A percentile compares a stretch with the other conserved stretches of the same genome.
phyloP scores from a whole-genome alignment of 2,888 invertebrate genomes.

The Eristalis tenax region DNA sequence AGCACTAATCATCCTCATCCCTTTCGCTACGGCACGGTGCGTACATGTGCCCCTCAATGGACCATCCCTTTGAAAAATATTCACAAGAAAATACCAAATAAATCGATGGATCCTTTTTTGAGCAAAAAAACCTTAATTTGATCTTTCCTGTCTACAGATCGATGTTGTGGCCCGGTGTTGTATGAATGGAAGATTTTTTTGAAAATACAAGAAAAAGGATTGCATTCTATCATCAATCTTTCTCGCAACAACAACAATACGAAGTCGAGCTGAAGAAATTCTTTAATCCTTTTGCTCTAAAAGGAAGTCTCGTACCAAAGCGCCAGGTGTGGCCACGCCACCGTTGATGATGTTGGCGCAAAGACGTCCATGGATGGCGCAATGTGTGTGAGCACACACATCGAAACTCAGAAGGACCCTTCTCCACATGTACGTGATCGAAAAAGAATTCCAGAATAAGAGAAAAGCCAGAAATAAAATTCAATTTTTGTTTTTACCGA shows the following conservation, averaged over 20 bases:
- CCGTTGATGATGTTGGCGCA: constrained; percentile 47
- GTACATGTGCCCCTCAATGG: not conserved
- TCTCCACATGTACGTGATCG: not conserved
- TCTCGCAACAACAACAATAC: not conserved
- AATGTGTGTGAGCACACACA: constrained; percentile 3
- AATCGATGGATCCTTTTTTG: constrained; percentile 34
- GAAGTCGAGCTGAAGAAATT: not conserved
- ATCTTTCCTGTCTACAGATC: constrained; percentile 39
- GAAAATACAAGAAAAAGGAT: constrained; percentile 57
- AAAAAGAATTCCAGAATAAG: constrained; percentile 43
- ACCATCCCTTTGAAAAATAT: constrained; percentile 40
- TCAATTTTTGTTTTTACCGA: constrained; percentile 22
- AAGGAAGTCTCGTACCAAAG: constrained; percentile 69
- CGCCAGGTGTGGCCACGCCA: constrained; percentile 58
- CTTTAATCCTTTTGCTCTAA: constrained; percentile 65
- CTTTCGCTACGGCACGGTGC: constrained; percentile 36
- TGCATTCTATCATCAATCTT: constrained; percentile 56
- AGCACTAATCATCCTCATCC: constrained; percentile 51
- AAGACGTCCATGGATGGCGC: constrained; percentile 25
- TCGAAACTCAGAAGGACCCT: constrained; percentile 12
- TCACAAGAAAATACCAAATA: constrained; percentile 41
- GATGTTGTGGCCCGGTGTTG: constrained; percentile 52
- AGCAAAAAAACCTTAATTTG: constrained; percentile 17
- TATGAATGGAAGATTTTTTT: constrained; percentile 39
- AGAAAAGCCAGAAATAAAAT: constrained; percentile 47